Evolutionary conservation across 2,888 invertebrate species (phyloP), one percentile per base, ranked within the genome.

Genomic region (Onchidella celtica): DNA sequence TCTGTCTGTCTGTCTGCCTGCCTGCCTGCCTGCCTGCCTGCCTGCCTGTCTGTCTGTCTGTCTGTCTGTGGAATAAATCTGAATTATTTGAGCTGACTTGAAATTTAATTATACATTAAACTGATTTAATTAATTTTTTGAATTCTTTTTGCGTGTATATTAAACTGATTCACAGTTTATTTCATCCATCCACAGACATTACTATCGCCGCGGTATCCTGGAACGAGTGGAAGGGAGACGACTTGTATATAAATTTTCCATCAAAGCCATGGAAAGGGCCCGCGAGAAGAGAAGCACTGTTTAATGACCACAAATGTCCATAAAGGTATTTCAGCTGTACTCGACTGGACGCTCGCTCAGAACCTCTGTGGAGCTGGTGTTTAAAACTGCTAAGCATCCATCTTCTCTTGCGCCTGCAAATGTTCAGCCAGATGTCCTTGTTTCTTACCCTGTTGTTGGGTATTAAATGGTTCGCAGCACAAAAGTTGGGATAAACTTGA

Each of bases 121-220:
- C n/a, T n/a, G n/a, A n/a, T n/a, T n/a, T n/a, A n/a, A n/a, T n/a
- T n/a, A n/a, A n/a, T n/a, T n/a, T n/a, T n/a, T n/a, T n/a, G n/a
- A n/a, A n/a, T n/a, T n/a, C n/a, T n/a, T n/a, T n/a, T n/a, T 17
- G 17, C 47, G 47, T 47, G 47, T 47, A 47, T 47, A n/a, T n/a
- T n/a, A n/a, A n/a, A n/a, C n/a, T n/a, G n/a, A n/a, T n/a, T n/a
- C n/a, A n/a, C n/a, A n/a, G n/a, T n/a, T n/a, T n/a, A n/a, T n/a
- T n/a, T n/a, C n/a, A n/a, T n/a, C n/a, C n/a, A 76, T 32, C 87
- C 87, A 29, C 87, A 92, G 92, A 81, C 91, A 92, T 85, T 92
- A 92, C 82, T 92, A 92, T 87, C 89, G 90, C 72, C 84, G 90
- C 14, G 90, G 90, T 21, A 91, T 92, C 63, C 84, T 92, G 79